phyloP scores from a whole-genome alignment of 2,888 invertebrate genomes.

The Ypsolopha scabrella region DNA sequence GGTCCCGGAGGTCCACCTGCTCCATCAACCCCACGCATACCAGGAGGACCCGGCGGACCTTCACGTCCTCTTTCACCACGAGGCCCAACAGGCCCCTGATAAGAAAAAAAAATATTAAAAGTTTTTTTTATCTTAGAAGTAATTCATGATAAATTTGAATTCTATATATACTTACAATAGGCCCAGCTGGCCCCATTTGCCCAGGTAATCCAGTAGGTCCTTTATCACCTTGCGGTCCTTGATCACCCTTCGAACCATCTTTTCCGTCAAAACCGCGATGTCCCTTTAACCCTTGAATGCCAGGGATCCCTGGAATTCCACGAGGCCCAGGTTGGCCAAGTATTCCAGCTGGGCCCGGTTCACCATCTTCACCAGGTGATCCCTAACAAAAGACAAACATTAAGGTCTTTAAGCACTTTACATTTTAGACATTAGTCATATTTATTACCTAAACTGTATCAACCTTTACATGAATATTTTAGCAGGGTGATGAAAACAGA shows the following conservation, averaged over 20 bases:
- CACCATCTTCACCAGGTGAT: slow-evolving; percentile 83
- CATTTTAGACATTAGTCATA: no score
- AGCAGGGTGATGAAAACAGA: no score
- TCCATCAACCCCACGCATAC: slow-evolving; percentile 84
- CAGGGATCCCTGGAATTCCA: slow-evolving; percentile 80
- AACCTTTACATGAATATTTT: no score
- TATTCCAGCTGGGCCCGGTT: slow-evolving; percentile 78
- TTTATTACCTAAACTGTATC: no score
- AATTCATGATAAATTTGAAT: neutral
- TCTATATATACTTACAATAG: slow-evolving; percentile 60
- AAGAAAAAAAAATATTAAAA: slow-evolving; percentile 4
- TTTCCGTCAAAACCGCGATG: slow-evolving; percentile 84
- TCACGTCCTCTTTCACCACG: slow-evolving; percentile 89
- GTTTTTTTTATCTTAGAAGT: neutral
- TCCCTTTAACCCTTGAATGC: slow-evolving; percentile 85
- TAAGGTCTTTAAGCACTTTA: no score
- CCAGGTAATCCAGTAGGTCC: slow-evolving; percentile 77
- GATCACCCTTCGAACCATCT: slow-evolving; percentile 86
- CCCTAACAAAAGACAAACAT: slow-evolving; percentile 60
- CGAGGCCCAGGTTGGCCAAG: slow-evolving; percentile 79
- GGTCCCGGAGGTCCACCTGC: slow-evolving; percentile 82
- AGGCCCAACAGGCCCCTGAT: slow-evolving; percentile 81
- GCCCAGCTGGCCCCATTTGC: slow-evolving; percentile 78
- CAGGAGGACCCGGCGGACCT: slow-evolving; percentile 82
- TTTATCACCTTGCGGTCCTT: slow-evolving; percentile 81